These are phyloP conservation scores for Cartodere bifasciata DNA, from an alignment of 2,888 invertebrate species.

Conservation along the genomic window DNA sequence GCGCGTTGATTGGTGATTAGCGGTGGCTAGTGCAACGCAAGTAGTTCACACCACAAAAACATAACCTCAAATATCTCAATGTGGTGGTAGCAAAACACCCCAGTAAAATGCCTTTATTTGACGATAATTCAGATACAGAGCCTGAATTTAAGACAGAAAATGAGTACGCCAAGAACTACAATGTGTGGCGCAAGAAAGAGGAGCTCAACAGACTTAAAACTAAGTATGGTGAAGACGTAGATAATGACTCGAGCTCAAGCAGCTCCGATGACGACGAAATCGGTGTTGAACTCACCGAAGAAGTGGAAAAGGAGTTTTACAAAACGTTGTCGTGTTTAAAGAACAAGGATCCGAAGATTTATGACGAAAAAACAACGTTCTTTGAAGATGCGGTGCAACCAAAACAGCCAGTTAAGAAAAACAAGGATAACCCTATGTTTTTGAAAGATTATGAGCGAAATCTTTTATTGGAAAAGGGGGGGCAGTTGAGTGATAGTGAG, in stretches of 20 bases:
- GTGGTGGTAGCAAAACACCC: too few species aligned
- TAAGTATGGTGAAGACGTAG: slow-evolving; percentile 51
- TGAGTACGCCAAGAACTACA: slow-evolving; percentile 73
- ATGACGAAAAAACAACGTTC: slow-evolving; percentile 61
- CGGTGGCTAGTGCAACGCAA: too few species aligned
- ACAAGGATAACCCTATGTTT: slow-evolving; percentile 45
- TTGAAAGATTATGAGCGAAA: slow-evolving; percentile 71
- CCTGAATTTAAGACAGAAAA: slow-evolving; percentile 55
- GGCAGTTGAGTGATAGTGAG: slow-evolving; percentile 38
- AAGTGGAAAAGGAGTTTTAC: slow-evolving; percentile 75
- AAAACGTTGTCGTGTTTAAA: slow-evolving; percentile 77
- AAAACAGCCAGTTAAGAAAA: slow-evolving; percentile 22
- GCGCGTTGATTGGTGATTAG: too few species aligned
- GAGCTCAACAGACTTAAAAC: slow-evolving; percentile 70
- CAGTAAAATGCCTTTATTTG: too few species aligned
- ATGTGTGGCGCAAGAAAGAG: slow-evolving; percentile 75
- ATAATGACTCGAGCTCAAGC: slow-evolving; percentile 34
- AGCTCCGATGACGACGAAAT: slow-evolving; percentile 53
- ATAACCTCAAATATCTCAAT: too few species aligned
- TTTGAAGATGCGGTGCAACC: slow-evolving; percentile 36
- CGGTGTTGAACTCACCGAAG: slow-evolving; percentile 45
- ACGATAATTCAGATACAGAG: slow-evolving; percentile 40
- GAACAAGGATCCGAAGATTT: slow-evolving; percentile 79
- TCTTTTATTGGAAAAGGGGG: slow-evolving; percentile 55
- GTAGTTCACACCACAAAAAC: too few species aligned